Evolutionary conservation across 2,888 invertebrate genomes (phyloP).

Genomic region (Rapana venosa): DNA sequence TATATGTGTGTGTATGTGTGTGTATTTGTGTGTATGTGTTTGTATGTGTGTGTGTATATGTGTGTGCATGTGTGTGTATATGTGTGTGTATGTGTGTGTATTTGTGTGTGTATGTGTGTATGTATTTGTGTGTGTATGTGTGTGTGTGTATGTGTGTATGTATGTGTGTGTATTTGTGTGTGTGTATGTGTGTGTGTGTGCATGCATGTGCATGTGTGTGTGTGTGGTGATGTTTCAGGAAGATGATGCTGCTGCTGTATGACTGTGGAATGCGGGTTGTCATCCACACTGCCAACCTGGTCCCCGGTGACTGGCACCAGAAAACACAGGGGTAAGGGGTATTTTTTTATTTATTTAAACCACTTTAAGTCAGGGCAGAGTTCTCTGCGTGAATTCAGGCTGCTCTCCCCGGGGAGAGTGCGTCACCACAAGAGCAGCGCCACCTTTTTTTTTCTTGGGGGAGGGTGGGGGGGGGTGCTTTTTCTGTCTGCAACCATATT

Average conservation of each 20-base stretch:
- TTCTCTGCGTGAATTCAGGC: too few species aligned
- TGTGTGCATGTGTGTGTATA: too few species aligned
- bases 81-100: too few species aligned
- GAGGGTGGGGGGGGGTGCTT: too few species aligned
- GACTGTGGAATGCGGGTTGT: slow-evolving; percentile 89
- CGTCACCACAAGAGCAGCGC: too few species aligned
- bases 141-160: neutral
- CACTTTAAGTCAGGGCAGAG: too few species aligned
- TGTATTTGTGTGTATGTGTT: slow-evolving; percentile 18
- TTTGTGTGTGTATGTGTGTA: too few species aligned
- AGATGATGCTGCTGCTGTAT: slow-evolving; percentile 92
- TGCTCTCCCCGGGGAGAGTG: too few species aligned
- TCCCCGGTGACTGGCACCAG: slow-evolving; percentile 94
- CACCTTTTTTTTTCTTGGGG: too few species aligned
- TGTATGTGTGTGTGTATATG: neutral
- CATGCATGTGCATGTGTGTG: too few species aligned
- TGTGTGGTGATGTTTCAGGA: slow-evolving; percentile 77
- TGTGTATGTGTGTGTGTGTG: slow-evolving; percentile 10
- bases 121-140: neutral
- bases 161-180: slow-evolving; percentile 2
- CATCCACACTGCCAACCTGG: slow-evolving; percentile 94
- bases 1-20: neutral
- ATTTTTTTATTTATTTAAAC: too few species aligned
- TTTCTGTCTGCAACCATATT: too few species aligned
- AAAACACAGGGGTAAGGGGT: slow-evolving; percentile 91